phyloP scores from a whole-genome alignment of 1,140 invertebrate species.

The Listronotus oregonensis region DNA sequence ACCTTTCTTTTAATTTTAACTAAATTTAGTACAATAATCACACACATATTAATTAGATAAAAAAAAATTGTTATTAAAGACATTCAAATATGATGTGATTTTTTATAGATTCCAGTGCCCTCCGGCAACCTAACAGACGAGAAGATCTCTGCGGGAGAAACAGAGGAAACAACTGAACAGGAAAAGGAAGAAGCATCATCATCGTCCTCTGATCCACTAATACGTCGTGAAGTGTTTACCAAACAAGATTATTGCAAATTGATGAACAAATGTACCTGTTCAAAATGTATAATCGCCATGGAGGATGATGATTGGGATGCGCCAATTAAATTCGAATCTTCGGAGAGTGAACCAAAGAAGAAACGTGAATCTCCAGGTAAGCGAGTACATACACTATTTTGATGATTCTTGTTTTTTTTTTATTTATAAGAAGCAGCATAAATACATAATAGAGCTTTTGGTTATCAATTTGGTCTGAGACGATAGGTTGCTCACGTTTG shows the following conservation, averaged over 20 bases:
- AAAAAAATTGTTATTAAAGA: too few relatives aligned
- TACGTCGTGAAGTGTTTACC: constrained; percentile 1
- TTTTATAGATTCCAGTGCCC: background rate
- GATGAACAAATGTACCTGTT: constrained; percentile 17
- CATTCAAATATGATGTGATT: too few relatives aligned
- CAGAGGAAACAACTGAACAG: background rate
- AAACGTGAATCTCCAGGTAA: constrained; percentile 2
- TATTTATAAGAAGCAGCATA: too few relatives aligned
- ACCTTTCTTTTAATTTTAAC: too few relatives aligned
- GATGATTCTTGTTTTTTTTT: too few relatives aligned
- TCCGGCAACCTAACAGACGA: background rate
- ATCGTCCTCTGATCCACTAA: background rate
- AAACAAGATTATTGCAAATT: constrained; percentile 23
- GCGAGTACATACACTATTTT: too few relatives aligned
- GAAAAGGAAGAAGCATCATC: constrained; percentile 3
- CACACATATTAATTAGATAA: too few relatives aligned
- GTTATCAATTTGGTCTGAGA: too few relatives aligned
- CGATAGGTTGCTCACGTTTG: too few relatives aligned
- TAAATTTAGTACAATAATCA: too few relatives aligned
- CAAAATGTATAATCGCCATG: constrained; percentile 11
- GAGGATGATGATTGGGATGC: constrained; percentile 34
- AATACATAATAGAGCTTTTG: too few relatives aligned
- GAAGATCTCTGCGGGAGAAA: background rate
- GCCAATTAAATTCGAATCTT: constrained; percentile 16
- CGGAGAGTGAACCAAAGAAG: background rate